Percentiles rank a stretch among this genome's conserved stretches.
Evolutionary conservation across 2,113 vertebrate species (phyloP).

Genomic region (Pygoscelis antarcticus): DNA sequence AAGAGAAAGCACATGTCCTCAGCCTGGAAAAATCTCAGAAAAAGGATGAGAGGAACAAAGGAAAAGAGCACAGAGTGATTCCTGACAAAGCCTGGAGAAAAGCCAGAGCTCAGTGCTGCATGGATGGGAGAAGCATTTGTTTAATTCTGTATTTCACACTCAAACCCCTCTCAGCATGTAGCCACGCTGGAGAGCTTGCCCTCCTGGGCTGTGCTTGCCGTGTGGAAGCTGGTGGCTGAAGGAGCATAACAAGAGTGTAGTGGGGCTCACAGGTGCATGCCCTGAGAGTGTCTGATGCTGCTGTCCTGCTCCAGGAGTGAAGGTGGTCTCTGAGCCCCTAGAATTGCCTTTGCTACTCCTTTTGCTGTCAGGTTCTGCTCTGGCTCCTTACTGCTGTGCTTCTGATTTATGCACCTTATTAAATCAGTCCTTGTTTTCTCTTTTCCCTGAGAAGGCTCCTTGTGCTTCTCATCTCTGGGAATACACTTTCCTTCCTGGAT

Average conservation of each 20-base stretch:
- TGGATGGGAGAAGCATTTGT: not conserved
- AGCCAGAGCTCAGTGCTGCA: not conserved
- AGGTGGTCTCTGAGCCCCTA: not conserved
- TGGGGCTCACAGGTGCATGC: not conserved
- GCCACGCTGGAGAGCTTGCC: not conserved
- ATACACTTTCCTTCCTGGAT: not conserved
- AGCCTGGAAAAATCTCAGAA: not conserved
- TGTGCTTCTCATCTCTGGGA: not conserved
- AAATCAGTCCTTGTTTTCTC: not conserved
- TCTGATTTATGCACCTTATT: not conserved
- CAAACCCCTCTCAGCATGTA: not conserved
- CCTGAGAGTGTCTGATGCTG: not conserved
- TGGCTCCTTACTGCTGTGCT: not conserved
- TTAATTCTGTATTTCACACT: not conserved
- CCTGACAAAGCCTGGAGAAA: not conserved
- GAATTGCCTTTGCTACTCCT: not conserved
- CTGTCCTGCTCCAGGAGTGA: not conserved
- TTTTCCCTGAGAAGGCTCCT: not conserved
- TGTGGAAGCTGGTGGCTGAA: not conserved
- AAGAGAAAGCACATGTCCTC: not conserved
- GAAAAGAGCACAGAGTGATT: not conserved
- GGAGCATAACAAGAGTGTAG: not conserved
- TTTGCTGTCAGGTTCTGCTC: not conserved
- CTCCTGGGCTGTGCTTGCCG: not conserved
- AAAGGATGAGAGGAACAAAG: not conserved